Evolutionary conservation across 2,888 invertebrate genomes (phyloP), one percentile per base, ranked within the genome.

Genomic region (Leuctra nigra): DNA sequence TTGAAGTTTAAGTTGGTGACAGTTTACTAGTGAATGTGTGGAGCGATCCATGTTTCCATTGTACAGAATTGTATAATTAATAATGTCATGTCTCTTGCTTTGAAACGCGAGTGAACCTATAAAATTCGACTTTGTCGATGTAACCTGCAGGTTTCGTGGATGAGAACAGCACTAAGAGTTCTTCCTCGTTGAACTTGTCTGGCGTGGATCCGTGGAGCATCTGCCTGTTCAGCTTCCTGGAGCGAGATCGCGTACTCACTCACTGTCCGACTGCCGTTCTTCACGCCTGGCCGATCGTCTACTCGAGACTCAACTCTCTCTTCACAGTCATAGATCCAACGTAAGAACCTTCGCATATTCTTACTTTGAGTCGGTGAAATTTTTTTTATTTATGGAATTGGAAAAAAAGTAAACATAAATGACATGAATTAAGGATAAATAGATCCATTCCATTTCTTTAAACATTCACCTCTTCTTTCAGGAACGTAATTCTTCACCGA

Each of bases 221-320:
- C 59, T 89, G 93, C 59, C 74, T 98, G 22, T 91, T 93, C 68
- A 93, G 90, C 4, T 87, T 97, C 65, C 74, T 97, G 66, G 92
- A 95, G 68, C 81, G 88, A 20, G 87, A 86, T 60, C 82, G 87
- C 57, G 84, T 96, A 50, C 81, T 92, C 18, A 83, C 86, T 13
- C 77, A 83, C 33, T 97, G 96, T 68, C 89, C 92, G 0, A 83
- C 87, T 22, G 91, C 93, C 1, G 82, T 93, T 1, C 80, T 86
- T 41, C 91, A 94, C 68, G 91, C 96, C 2, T 99, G 99, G 99
- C 94, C 97, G 0, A 87, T 95, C 57, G 86, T 95, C 23, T 96
- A 91, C 75, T 85, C 89, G 0, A 80, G 98, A 63, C 83, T 98
- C 54, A 92, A 91, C 65, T 87, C 92, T 0, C 78, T 98, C 2